These are phyloP conservation scores for Calonectris borealis DNA, from an alignment of 2,113 vertebrate genomes.

Conservation along the genomic window DNA sequence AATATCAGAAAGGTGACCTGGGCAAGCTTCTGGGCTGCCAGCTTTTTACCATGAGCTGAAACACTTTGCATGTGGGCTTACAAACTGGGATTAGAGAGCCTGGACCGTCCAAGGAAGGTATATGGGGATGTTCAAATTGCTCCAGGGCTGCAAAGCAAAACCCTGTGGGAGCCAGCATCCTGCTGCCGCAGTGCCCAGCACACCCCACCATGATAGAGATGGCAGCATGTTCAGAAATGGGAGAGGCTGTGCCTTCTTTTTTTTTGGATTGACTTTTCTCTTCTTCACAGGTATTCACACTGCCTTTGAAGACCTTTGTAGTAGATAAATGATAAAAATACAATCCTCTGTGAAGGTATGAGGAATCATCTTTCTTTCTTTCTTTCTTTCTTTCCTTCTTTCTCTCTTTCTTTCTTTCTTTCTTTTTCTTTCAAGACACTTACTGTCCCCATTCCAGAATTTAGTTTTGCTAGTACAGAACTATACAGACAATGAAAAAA, in stretches of 20 bases:
- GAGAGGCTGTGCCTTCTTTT: not conserved
- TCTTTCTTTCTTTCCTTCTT: too few species aligned
- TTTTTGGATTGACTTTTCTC: not conserved
- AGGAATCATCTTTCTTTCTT: not conserved
- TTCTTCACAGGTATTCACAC: not conserved
- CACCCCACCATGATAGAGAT: not conserved
- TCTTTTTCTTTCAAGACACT: not conserved
- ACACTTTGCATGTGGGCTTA: not conserved
- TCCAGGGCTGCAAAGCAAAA: not conserved
- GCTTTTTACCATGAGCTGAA: not conserved
- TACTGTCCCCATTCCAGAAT: not conserved
- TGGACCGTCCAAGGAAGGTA: not conserved
- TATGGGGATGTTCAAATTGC: not conserved
- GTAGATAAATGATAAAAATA: not conserved
- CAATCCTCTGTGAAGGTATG: not conserved
- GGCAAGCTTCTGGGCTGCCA: not conserved
- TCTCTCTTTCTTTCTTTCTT: accelerated
- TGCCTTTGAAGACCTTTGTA: not conserved
- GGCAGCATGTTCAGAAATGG: not conserved
- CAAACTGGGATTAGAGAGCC: not conserved
- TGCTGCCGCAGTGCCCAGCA: not conserved
- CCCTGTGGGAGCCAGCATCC: not conserved
- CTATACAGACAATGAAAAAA: not conserved
- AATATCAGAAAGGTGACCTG: not conserved
- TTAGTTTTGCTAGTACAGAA: not conserved